A percentile compares a stretch with the other conserved stretches of the same genome.
Evolutionary conservation across 2,797 vertebrate genomes (phyloP).

Genomic region (Tapera naevia): DNA sequence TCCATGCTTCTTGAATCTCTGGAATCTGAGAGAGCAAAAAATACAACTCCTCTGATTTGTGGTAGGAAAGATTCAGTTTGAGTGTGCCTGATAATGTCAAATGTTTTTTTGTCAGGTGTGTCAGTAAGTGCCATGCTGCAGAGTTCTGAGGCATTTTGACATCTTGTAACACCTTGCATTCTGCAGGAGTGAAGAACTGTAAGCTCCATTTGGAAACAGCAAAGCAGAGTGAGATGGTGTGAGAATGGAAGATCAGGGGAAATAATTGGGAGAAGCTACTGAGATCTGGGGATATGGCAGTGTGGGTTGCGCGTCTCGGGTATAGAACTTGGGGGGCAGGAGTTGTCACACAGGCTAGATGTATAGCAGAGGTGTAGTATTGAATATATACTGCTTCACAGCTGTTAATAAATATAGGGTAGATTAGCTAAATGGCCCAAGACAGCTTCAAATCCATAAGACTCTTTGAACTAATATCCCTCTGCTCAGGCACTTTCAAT

Average conservation of each 20-base stretch:
- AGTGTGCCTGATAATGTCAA: background rate
- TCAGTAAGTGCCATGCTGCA: background rate
- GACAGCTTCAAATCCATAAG: background rate
- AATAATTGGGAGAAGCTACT: background rate
- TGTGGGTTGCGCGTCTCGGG: background rate
- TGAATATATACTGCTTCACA: background rate
- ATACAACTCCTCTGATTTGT: background rate
- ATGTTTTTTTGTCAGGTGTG: no score
- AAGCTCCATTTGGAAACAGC: background rate
- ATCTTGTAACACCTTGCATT: no score
- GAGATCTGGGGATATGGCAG: background rate
- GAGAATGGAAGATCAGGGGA: background rate
- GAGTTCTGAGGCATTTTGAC: background rate
- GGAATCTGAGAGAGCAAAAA: background rate
- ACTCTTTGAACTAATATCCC: background rate
- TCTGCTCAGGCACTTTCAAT: background rate
- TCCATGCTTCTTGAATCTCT: background rate
- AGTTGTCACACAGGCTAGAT: background rate
- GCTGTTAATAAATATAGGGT: background rate
- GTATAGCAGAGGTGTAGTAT: background rate
- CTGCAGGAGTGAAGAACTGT: background rate
- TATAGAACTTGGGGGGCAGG: background rate
- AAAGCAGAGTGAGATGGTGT: background rate
- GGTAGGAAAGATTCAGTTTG: background rate
- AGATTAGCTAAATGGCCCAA: background rate